Conservation (phyloP, 2,113 vertebrate genomes). For the Pelecanus crispus region DNA sequence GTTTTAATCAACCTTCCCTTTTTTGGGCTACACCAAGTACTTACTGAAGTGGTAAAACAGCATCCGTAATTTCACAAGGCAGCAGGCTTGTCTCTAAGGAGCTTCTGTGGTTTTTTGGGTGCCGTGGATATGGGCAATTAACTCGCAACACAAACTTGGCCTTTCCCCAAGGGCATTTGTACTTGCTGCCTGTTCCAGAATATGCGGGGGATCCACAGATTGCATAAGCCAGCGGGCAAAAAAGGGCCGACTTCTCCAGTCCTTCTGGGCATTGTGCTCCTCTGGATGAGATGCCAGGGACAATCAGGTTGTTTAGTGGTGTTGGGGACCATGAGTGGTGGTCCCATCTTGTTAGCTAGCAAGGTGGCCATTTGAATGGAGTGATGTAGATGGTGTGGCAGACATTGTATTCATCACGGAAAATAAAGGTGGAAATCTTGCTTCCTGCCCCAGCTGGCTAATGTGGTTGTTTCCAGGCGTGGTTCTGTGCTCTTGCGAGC, state of each 20-base stretch:
- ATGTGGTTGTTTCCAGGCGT: neutral
- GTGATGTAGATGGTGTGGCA: neutral
- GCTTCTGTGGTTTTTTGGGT: neutral
- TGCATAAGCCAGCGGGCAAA: neutral
- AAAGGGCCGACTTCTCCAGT: neutral
- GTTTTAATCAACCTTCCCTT: neutral
- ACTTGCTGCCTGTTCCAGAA: neutral
- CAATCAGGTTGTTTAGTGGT: neutral
- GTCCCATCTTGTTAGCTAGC: neutral
- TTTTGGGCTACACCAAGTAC: neutral
- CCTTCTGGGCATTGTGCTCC: neutral
- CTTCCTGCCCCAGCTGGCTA: neutral
- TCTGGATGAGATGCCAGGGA: neutral
- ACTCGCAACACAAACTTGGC: neutral
- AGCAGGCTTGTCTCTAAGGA: slow-evolving; percentile 8
- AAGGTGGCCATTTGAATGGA: neutral
- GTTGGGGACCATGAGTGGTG: neutral
- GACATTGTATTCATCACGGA: neutral
- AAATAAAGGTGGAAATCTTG: neutral
- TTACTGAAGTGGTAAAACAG: neutral
- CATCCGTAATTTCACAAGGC: neutral
- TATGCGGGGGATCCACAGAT: neutral
- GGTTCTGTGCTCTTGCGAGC: neutral
- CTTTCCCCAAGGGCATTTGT: neutral
- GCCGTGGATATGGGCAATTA: neutral